Evolutionary conservation across 2,888 invertebrate species (phyloP).

Genomic region (Drosophila limbata): DNA sequence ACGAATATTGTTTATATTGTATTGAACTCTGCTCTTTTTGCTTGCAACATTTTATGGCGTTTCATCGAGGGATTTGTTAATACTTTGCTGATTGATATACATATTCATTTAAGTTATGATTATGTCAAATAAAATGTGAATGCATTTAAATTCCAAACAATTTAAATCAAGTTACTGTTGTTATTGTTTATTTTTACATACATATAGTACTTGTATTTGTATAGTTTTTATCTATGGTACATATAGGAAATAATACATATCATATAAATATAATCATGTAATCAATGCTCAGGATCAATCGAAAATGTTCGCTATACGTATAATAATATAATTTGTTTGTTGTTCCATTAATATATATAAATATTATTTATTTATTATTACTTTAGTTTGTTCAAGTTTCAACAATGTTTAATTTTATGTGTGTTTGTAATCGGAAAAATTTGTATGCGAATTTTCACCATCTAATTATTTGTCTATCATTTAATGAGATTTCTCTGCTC

Average conservation of each 20-base stretch:
- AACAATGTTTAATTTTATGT: constrained; percentile 66
- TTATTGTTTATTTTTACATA: constrained; percentile 38
- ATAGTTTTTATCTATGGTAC: constrained; percentile 64
- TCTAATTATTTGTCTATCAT: constrained; percentile 79
- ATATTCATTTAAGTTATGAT: constrained; percentile 36
- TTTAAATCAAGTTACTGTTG: constrained; percentile 37
- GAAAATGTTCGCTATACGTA: constrained; percentile 70
- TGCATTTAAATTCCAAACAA: constrained; percentile 50
- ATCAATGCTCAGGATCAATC: constrained; percentile 64
- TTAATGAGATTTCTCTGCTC: constrained; percentile 73
- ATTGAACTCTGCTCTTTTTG: constrained; percentile 25
- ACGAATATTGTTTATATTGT: constrained; percentile 41
- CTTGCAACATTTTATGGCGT: constrained; percentile 67
- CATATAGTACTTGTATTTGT: constrained; percentile 36
- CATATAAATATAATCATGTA: constrained; percentile 25
- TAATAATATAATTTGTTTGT: constrained; percentile 53
- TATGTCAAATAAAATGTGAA: constrained; percentile 42
- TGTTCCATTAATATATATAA: constrained; percentile 53
- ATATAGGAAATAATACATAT: constrained; percentile 68
- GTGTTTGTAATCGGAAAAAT: constrained; percentile 45
- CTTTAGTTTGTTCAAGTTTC: constrained; percentile 64
- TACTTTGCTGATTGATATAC: constrained; percentile 64
- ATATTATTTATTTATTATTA: constrained; percentile 32
- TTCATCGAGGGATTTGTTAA: constrained; percentile 61
- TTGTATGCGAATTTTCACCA: constrained; percentile 57